Conservation (phyloP, 1,140 invertebrate genomes). For the Kradibia gibbosae region DNA sequence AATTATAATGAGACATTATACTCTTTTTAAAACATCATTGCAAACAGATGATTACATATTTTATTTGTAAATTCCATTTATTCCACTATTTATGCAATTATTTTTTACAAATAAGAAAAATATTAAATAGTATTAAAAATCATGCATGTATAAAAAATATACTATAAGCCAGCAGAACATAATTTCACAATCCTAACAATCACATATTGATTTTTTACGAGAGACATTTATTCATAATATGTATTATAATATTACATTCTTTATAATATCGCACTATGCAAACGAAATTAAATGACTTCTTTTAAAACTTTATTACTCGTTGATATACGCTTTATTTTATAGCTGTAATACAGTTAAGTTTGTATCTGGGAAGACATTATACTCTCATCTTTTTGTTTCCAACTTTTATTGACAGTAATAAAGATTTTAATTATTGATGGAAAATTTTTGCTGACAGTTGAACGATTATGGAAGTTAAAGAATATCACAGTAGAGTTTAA, state of each 20-base stretch:
- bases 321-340: not conserved
- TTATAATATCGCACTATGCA: not conserved
- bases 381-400: not conserved
- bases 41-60: not conserved
- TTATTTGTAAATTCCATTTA: not conserved
- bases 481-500: not conserved
- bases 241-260: not conserved
- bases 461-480: not conserved
- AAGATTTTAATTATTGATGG: not conserved
- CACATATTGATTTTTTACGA: not conserved
- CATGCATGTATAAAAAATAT: not conserved
- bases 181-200: not conserved
- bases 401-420: constrained; percentile 8
- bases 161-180: not conserved
- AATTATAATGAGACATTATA: no score
- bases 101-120: not conserved
- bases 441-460: not conserved
- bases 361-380: not conserved
- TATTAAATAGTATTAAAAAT: not conserved
- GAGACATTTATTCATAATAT: not conserved
- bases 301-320: constrained; percentile 12
- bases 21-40: constrained; percentile 9
- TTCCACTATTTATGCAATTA: not conserved
- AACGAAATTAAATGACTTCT: not conserved
- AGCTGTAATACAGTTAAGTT: not conserved